These are phyloP conservation scores for Paratilapia polleni DNA, from an alignment of 2,113 vertebrate species.

Conservation along the genomic window DNA sequence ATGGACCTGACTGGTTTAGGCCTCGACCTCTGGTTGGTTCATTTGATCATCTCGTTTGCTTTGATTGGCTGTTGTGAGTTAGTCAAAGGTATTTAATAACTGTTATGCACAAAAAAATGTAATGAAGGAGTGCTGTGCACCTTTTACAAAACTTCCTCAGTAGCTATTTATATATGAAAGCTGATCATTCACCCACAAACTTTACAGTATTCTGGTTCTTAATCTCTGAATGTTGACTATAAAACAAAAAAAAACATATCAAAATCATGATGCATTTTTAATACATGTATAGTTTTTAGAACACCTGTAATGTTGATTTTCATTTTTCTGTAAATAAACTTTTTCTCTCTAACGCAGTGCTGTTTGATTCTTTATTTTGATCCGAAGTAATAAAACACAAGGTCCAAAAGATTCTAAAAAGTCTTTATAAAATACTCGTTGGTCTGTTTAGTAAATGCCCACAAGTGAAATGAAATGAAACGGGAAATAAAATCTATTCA, in stretches of 20 bases:
- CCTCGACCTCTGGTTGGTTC: conserved; percentile 42
- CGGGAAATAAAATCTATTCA: neutral
- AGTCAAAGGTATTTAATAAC: conserved; percentile 32
- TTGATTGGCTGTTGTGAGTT: conserved; percentile 41
- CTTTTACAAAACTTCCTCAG: conserved; percentile 44
- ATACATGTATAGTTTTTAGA: conserved; percentile 66
- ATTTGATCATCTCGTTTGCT: conserved; percentile 36
- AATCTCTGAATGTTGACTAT: conserved; percentile 38
- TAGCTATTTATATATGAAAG: conserved; percentile 49
- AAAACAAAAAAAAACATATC: conserved; percentile 21
- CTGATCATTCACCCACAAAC: neutral
- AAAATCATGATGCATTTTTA: conserved; percentile 52
- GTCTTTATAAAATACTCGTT: neutral
- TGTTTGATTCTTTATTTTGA: neutral
- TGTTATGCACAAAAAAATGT: conserved; percentile 23
- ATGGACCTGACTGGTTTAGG: conserved; percentile 68
- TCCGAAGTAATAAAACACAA: neutral
- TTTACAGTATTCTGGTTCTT: neutral
- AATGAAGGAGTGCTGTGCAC: conserved; percentile 67
- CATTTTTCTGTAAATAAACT: conserved; percentile 77
- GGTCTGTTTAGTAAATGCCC: neutral
- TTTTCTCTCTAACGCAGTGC: conserved; percentile 17
- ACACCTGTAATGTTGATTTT: conserved; percentile 57
- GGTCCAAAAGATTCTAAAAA: neutral
- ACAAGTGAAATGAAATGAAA: neutral